Percentiles rank a stretch among this genome's conserved stretches.
Evolutionary conservation across 2,797 vertebrate genomes (phyloP).

Genomic region (Streptopelia turtur): DNA sequence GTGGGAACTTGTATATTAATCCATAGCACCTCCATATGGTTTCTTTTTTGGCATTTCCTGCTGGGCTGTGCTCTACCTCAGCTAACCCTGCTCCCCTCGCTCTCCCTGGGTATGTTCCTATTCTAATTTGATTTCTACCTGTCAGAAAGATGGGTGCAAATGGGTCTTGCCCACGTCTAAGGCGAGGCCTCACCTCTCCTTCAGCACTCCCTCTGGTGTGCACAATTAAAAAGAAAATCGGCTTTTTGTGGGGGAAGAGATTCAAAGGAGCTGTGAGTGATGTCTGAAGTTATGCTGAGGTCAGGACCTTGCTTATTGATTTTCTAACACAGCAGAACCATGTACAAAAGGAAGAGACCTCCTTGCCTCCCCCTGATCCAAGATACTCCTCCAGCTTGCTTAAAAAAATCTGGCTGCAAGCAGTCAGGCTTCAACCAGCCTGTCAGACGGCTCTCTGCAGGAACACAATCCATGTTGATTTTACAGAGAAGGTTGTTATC

Average conservation of each 20-base stretch:
- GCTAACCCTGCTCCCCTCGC: conserved; percentile 28
- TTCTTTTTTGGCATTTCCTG: conserved; percentile 53
- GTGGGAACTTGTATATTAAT: conserved; percentile 54
- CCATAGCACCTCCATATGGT: conserved; percentile 52
- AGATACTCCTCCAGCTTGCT: conserved; percentile 19
- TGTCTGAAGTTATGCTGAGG: conserved; percentile 71
- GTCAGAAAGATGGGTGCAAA: conserved; percentile 50
- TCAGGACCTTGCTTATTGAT: conserved; percentile 75
- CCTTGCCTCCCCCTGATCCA: conserved; percentile 2
- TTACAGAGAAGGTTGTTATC: conserved; percentile 86
- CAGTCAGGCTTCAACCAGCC: conserved; percentile 74
- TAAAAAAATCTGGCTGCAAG: conserved; percentile 45
- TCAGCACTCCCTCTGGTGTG: conserved; percentile 12
- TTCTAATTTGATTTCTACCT: conserved; percentile 74
- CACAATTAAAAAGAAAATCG: neutral
- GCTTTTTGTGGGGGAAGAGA: neutral
- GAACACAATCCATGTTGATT: conserved; percentile 86
- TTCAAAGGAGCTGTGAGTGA: conserved; percentile 58
- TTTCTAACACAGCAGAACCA: conserved; percentile 61
- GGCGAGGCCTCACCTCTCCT: neutral
- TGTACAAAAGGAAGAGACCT: conserved; percentile 61
- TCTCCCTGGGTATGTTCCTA: conserved; percentile 3
- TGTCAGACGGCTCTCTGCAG: conserved; percentile 81
- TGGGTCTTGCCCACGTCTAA: conserved; percentile 13
- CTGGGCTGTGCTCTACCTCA: conserved; percentile 64